Evolutionary conservation across 2,888 invertebrate species (phyloP).

Genomic region (Xylocampa areola): DNA sequence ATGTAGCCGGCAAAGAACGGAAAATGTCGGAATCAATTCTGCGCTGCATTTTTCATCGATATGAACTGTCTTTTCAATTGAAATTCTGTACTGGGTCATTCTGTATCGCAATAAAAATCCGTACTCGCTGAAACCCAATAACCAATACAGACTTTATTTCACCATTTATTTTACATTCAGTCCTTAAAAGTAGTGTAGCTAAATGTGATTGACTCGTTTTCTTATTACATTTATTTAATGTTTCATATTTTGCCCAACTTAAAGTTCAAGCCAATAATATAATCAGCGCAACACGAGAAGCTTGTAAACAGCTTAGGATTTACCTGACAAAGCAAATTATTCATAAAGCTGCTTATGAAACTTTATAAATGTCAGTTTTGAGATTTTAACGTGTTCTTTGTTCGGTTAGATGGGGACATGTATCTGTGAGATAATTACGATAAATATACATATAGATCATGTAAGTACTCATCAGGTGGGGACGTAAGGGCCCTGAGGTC

Average conservation of each 20-base stretch:
- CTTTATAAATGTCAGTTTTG: slow-evolving; percentile 19
- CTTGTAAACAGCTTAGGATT: not conserved
- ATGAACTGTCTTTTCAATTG: slow-evolving; percentile 19
- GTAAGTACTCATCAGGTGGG: slow-evolving; percentile 43
- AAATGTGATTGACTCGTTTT: not conserved
- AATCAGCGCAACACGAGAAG: not conserved
- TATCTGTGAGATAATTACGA: slow-evolving; percentile 27
- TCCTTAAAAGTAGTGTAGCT: not conserved
- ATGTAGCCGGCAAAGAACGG: slow-evolving; percentile 15
- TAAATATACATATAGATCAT: slow-evolving; percentile 44
- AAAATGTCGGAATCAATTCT: slow-evolving; percentile 15
- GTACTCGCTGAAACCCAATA: slow-evolving; percentile 16
- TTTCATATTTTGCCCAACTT: slow-evolving; percentile 2
- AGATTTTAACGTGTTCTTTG: slow-evolving; percentile 13
- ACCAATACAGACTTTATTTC: slow-evolving; percentile 3
- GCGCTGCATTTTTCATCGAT: slow-evolving; percentile 26
- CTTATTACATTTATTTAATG: slow-evolving; percentile 2
- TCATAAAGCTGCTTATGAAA: slow-evolving; percentile 2
- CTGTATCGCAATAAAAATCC: slow-evolving; percentile 16
- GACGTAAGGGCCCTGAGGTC: slow-evolving; percentile 53
- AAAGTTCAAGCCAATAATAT: not conserved
- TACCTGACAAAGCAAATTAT: not conserved
- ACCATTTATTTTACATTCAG: slow-evolving; percentile 15
- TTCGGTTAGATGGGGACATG: slow-evolving; percentile 6
- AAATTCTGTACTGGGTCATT: slow-evolving; percentile 14